Base-by-base conservation (phyloP, 2,888 invertebrate species). In the Ashinkailepas kermadecensis region DNA sequence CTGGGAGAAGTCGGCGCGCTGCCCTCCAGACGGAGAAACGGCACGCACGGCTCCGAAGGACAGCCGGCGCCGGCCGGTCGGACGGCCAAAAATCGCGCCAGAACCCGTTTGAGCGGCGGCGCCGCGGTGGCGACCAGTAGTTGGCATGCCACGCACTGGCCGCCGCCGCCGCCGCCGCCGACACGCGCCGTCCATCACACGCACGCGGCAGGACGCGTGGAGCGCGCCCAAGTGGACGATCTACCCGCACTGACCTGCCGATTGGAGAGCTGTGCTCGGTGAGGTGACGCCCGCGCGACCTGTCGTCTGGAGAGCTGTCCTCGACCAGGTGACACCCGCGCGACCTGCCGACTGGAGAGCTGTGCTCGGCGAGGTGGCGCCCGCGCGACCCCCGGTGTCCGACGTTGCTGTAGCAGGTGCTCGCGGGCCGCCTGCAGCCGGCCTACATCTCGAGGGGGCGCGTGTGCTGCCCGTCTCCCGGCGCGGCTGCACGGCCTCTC, bases 91-190 rank as follows among this genome's bases (percentile, higher is more conserved):
- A 67, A 67, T 25, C 67, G 67, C 67, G 39, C 39, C 67, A 67
- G 67, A 67, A 67, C 67, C 67, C 67, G 67, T 67, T 67, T 21
- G n/a, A 25, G 67, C 67, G 64, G 64, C 64, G n/a, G 64, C 64
- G n/a, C 64, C 21, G 67, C n/a, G 67, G 67, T 10, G 11, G 67
- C 25, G 25, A 25, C 21, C 12, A 25, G 23, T 67, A 23, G 67
- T 67, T 23, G 23, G 23, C 67, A 67, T 67, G 10, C 67, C 39
- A 39, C 39, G 39, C 39, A 39, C 39, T 39, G 67, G 67, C 67
- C 10, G 67, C 67, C 23, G 67, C 67, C 12, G 25, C 67, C 67
- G 67, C 23, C n/a, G 23, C n/a, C 25, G 23, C 1, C 65, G 65
- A 64, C 65, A 10, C 9, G 23, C 23, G 23, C 23, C 67, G 23